phyloP scores from a whole-genome alignment of 2,113 vertebrate genomes.

The Setophaga petechia region DNA sequence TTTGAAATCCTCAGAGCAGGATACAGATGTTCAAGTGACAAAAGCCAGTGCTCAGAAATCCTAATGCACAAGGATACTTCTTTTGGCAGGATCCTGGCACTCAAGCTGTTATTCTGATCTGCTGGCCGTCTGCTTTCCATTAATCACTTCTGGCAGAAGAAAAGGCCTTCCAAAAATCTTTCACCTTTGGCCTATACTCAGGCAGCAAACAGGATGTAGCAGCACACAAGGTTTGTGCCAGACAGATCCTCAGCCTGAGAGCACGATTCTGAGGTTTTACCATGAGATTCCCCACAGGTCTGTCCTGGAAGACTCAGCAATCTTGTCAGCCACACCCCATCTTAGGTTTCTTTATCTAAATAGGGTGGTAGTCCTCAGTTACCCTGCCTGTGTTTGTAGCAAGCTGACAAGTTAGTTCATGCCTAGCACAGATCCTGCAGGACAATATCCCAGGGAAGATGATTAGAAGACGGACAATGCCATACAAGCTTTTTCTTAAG shows the following conservation, averaged over 20 bases:
- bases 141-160: slow-evolving; percentile 9
- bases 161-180: slow-evolving; percentile 19
- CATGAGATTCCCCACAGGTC: not conserved
- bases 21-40: slow-evolving; percentile 2
- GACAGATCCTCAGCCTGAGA: not conserved
- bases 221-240: not conserved
- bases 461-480: not conserved
- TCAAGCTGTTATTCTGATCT: not conserved
- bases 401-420: not conserved
- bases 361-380: not conserved
- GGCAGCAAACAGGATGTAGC: not conserved
- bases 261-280: not conserved
- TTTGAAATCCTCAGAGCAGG: not conserved
- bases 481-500: not conserved
- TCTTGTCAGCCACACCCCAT: not conserved
- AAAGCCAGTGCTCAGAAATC: not conserved
- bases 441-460: not conserved
- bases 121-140: not conserved
- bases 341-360: not conserved
- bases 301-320: not conserved
- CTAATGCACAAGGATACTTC: not conserved
- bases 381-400: not conserved
- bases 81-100: not conserved
- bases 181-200: not conserved
- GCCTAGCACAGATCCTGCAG: not conserved